Base-by-base conservation (phyloP, 1,140 invertebrate genomes). In the Odontomachus brunneus region DNA sequence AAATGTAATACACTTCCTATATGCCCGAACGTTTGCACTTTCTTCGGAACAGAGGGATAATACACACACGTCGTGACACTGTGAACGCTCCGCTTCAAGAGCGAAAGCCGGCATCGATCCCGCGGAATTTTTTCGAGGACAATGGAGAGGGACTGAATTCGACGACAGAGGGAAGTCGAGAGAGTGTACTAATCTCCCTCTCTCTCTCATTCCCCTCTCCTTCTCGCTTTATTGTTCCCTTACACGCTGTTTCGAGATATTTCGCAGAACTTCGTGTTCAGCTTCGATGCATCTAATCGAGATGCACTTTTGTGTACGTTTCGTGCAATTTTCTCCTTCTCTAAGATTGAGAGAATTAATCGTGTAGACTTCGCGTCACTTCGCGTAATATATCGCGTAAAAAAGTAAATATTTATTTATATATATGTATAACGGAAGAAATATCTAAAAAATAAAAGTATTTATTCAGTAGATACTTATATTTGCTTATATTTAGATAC, bases 101-200 rank as follows among this genome's bases (percentile, higher is more conserved):
- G 59, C 48, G 38, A 73, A 26, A 44, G 17, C 29, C 44, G 12
- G 80, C 60, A 73, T 85, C 78, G 81, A 89, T 89, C 84, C 75
- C 65, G 88, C 83, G 74, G 84, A 89, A 89, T 85, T 84, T 87
- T 81, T 82, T 44, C 63, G 57, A 59, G 63, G 80, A 65, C 88
- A 90, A 89, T 89, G 82, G 82, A 48, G 73, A n/a, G n/a, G n/a
- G n/a, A 78, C 83, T 83, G 83, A 88, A 88, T 87, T 83, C 85
- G 80, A 78, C 76, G 63, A 83, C 82, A 51, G 76, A 80, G 69
- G 74, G 84, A 75, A 89, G 74, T 74, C 63, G 72, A 24, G 72
- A 24, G 83, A 59, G 71, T 80, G 84, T 84, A 85, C 84, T 89
- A 88, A 90, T 89, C 73, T 89, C 76, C 84, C 33, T 84, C 82